These are phyloP conservation scores for Chirona hameri DNA, from an alignment of 2,888 invertebrate species.

Conservation along the genomic window DNA sequence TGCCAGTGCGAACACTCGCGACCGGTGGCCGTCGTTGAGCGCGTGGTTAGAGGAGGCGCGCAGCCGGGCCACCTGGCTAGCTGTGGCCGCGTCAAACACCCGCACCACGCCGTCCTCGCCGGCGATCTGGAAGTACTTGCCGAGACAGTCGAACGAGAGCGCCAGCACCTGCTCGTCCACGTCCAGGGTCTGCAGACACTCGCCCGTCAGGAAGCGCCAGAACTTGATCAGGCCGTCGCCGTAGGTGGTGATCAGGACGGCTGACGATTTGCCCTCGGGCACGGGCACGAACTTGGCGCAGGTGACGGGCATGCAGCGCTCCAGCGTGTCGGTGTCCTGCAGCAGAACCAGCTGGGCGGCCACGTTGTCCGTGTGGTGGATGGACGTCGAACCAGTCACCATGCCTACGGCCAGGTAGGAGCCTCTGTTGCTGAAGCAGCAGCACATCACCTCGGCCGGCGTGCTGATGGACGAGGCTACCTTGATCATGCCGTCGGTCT, in stretches of 20 bases:
- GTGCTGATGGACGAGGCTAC: neutral
- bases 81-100: slow-evolving; percentile 65
- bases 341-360: neutral
- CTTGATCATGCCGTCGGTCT: neutral
- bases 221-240: slow-evolving; percentile 60
- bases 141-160: slow-evolving; percentile 58
- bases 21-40: slow-evolving; percentile 58
- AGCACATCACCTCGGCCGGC: slow-evolving; percentile 9
- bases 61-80: neutral
- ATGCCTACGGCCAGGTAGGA: neutral
- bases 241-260: neutral
- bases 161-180: slow-evolving; percentile 64
- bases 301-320: slow-evolving; percentile 2
- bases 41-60: slow-evolving; percentile 8
- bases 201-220: slow-evolving; percentile 63
- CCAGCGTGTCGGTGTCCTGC: neutral
- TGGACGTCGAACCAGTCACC: neutral
- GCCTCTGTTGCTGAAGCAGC: neutral
- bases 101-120: slow-evolving; percentile 62
- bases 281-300: slow-evolving; percentile 24
- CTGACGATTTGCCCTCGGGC: neutral
- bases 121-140: slow-evolving; percentile 57
- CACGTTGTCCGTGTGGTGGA: neutral
- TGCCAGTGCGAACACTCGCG: slow-evolving; percentile 60
- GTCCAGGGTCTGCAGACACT: slow-evolving; percentile 61